Conservation (phyloP, 2,888 invertebrate species). For the Agriopis marginaria region DNA sequence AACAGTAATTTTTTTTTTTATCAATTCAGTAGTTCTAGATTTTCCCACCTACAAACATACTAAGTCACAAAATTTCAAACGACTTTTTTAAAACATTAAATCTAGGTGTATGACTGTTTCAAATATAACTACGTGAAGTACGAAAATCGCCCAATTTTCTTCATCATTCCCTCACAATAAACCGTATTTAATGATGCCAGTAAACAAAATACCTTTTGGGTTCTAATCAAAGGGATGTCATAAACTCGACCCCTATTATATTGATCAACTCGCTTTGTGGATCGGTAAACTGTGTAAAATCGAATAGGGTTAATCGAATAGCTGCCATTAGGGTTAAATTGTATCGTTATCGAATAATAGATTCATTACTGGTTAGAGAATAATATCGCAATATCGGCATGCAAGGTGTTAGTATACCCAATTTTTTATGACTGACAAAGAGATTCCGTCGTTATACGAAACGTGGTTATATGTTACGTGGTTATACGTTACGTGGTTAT, state of each 20-base stretch:
- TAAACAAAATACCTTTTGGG: slow-evolving; percentile 28
- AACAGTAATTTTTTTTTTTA: too few relatives aligned
- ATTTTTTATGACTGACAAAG: too few relatives aligned
- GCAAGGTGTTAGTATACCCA: too few relatives aligned
- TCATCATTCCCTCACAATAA: slow-evolving; percentile 1
- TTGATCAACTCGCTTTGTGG: slow-evolving; percentile 26
- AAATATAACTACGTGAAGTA: not conserved
- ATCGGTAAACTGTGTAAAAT: slow-evolving; percentile 25
- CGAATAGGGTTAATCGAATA: slow-evolving; percentile 17
- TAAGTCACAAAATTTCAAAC: too few relatives aligned
- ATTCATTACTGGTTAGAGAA: too few relatives aligned
- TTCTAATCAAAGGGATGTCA: slow-evolving; percentile 29
- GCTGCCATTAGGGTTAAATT: slow-evolving; percentile 4
- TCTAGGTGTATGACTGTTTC: not conserved
- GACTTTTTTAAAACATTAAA: too few relatives aligned
- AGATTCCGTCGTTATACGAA: too few relatives aligned
- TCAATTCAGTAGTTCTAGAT: too few relatives aligned
- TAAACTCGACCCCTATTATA: slow-evolving; percentile 28
- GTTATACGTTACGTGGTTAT: too few relatives aligned
- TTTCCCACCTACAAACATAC: too few relatives aligned
- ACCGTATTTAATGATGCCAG: slow-evolving; percentile 13
- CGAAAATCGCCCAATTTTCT: not conserved
- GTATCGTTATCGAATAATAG: not conserved
- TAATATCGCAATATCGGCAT: not conserved
- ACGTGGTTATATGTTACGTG: too few relatives aligned